Evolutionary conservation across 1,140 invertebrate genomes (phyloP).

Genomic region (Drosophila repleta): DNA sequence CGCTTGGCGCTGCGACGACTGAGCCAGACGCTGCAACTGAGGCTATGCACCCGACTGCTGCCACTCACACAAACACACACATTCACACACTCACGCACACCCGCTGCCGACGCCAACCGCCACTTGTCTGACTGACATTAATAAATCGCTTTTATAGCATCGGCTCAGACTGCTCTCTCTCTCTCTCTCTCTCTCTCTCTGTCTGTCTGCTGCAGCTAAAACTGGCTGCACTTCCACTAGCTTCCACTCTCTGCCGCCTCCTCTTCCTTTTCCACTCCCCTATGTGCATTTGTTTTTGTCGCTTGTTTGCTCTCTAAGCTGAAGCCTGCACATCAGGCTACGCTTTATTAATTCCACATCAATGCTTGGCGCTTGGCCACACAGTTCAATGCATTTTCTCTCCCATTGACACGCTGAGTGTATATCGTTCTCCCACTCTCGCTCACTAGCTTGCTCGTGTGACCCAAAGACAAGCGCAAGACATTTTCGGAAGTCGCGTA

Average conservation of each 20-base stretch:
- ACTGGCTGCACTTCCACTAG: constrained; percentile 30
- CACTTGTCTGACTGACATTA: constrained; percentile 81
- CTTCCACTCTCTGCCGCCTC: constrained; percentile 24
- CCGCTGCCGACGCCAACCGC: constrained; percentile 59
- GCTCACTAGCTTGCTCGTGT: constrained; percentile 9
- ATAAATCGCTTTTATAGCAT: constrained; percentile 80
- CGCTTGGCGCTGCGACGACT: constrained; percentile 34
- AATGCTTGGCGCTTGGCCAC: constrained; percentile 55
- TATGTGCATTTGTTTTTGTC: constrained; percentile 28
- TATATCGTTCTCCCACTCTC: background rate
- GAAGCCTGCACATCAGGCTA: constrained; percentile 36
- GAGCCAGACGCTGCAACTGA: constrained; percentile 22
- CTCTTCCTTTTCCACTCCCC: constrained; percentile 2
- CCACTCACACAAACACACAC: constrained; percentile 8
- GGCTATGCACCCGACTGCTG: constrained; percentile 30
- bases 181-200: too few relatives aligned
- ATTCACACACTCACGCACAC: constrained; percentile 6
- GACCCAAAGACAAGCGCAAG: constrained; percentile 34
- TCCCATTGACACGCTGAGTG: constrained; percentile 1
- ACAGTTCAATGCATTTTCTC: constrained; percentile 62
- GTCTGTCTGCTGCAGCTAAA: constrained; percentile 52
- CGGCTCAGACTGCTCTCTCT: constrained; percentile 30
- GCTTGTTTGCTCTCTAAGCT: constrained; percentile 63
- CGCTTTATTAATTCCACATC: constrained; percentile 78
- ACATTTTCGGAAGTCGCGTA: constrained; percentile 20